A percentile compares a stretch with the other conserved stretches of the same genome.
Conservation (phyloP, 1,140 invertebrate species). For the Panagrolaimus sp. region DNA sequence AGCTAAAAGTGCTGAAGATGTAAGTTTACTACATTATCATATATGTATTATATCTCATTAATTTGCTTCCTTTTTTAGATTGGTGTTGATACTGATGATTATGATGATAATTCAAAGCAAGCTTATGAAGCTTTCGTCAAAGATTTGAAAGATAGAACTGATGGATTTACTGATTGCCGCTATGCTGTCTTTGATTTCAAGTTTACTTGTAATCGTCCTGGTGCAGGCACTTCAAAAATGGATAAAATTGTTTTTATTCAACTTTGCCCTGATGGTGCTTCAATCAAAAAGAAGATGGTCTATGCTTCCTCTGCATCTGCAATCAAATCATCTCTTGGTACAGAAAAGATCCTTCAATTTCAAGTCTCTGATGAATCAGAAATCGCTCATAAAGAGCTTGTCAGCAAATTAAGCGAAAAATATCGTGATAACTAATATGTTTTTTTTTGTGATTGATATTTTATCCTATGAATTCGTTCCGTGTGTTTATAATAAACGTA, state of each 20-base stretch:
- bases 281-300: slow-evolving; percentile 60
- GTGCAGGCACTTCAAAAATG: slow-evolving; percentile 57
- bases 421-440: slow-evolving; percentile 55
- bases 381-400: slow-evolving; percentile 53
- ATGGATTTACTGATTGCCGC: slow-evolving; percentile 53
- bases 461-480: no score
- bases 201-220: slow-evolving; percentile 52
- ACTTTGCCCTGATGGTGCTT: slow-evolving; percentile 58
- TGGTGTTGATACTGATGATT: slow-evolving; percentile 41
- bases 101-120: slow-evolving; percentile 57
- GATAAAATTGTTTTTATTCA: slow-evolving; percentile 58
- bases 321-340: slow-evolving; percentile 58
- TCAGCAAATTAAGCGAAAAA: slow-evolving; percentile 53
- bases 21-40: slow-evolving; percentile 26
- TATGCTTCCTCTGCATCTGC: slow-evolving; percentile 59
- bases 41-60: not conserved
- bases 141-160: slow-evolving; percentile 52
- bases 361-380: slow-evolving; percentile 57
- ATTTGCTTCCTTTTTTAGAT: slow-evolving; percentile 27
- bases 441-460: no score
- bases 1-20: slow-evolving; percentile 48
- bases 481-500: no score
- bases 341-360: slow-evolving; percentile 57
- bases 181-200: slow-evolving; percentile 58
- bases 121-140: slow-evolving; percentile 56